Base-by-base conservation (phyloP, 2,888 invertebrate genomes). In the Odiellus spinosus region DNA sequence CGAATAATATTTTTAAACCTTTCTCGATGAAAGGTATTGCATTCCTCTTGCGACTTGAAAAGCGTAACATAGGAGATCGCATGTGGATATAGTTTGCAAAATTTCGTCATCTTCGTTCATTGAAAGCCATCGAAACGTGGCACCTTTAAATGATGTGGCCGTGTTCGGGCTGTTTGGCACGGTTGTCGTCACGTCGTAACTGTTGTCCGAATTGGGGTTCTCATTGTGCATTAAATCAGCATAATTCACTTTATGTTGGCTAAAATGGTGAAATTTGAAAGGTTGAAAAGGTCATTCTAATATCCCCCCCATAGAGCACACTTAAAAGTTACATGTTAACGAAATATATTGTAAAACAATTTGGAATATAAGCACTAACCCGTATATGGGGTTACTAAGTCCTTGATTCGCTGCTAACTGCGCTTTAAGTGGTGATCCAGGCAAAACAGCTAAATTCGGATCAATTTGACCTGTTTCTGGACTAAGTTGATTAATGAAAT, bases 41-140 rank as follows among this genome's bases (percentile, higher is more conserved):
- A 95, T 93, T 45, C 93, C 93, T 38, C 88, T 73, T 0, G 91
- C 84, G 3, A 93, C 83, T 69, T 95, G 93, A 67, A 84, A 93
- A 1, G 84, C 77, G 84, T 85, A 93, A 44, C 82, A 82, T 12
- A 93, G 70, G 6, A 95, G 69, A 64, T 90, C 88, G 44, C 81
- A 77, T 0, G 88, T 87, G 14, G 65, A 67, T 6, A 61, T 26
- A 6, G 26, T 4, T 26, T 26, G 26, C 4, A 26, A 6, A 4
- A 26, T 26, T 8, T 26, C 26, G 26, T 26, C 26, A 26, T 26
- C 26, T 26, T 26, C 26, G 26, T 26, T 26, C 26, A 26, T 26
- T 26, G 26, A 26, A 26, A 26, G 26, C 26, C 26, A 26, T 26
- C 26, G 26, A 8, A 26, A 26, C 8, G 26, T 26, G 5, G 26